Evolutionary conservation across 2,113 vertebrate species (phyloP).

Genomic region (Riparia riparia): DNA sequence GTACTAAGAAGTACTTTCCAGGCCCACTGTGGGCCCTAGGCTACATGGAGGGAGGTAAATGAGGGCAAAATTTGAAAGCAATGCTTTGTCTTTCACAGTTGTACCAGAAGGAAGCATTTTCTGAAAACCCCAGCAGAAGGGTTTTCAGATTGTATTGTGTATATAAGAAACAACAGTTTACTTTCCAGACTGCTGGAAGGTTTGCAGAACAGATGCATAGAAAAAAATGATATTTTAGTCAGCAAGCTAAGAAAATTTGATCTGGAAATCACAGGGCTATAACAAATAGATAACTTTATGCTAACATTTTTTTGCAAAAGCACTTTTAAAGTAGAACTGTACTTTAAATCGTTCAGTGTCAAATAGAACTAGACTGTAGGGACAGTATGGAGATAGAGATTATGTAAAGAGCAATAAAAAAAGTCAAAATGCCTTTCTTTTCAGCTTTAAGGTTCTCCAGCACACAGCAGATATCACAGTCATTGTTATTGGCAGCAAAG

Average conservation of each 20-base stretch:
- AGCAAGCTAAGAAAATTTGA: not conserved
- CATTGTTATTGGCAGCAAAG: conserved; percentile 7
- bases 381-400: not conserved
- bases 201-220: not conserved
- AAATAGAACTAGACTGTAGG: not conserved
- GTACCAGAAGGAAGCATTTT: not conserved
- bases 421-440: not conserved
- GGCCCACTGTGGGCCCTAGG: not conserved
- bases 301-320: not conserved
- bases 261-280: not conserved
- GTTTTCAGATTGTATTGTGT: not conserved
- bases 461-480: not conserved
- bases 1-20: not conserved
- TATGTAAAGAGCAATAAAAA: not conserved
- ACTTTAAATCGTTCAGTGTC: not conserved
- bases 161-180: not conserved
- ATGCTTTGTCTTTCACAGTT: not conserved
- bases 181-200: not conserved
- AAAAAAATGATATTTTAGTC: not conserved
- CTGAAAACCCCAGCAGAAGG: not conserved
- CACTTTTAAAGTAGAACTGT: not conserved
- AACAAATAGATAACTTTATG: not conserved
- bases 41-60: not conserved
- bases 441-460: not conserved
- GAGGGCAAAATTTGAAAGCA: not conserved